Evolutionary conservation across 2,888 invertebrate species (phyloP).

Genomic region (Latrodectus elegans): DNA sequence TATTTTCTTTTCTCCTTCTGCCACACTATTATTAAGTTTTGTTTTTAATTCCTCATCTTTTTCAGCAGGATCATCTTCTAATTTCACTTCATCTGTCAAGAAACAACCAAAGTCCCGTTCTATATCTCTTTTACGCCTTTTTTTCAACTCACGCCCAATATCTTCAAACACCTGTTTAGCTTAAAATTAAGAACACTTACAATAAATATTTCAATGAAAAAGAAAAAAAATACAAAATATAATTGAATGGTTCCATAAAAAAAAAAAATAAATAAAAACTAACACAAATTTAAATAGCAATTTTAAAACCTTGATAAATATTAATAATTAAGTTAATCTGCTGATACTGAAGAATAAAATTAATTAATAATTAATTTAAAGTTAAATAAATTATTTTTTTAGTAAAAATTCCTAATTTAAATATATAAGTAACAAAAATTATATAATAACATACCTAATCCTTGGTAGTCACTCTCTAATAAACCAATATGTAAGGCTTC

Average conservation of each 20-base stretch:
- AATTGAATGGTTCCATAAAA: not conserved
- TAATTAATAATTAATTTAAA: no score
- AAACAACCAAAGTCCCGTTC: constrained; percentile 76
- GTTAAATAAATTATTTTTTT: no score
- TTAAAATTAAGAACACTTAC: constrained; percentile 72
- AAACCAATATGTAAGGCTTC: constrained; percentile 73
- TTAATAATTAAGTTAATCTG: no score
- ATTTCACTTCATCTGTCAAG: constrained; percentile 74
- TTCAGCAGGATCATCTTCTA: constrained; percentile 80
- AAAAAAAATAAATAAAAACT: not conserved
- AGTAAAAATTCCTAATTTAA: not conserved
- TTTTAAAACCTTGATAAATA: no score
- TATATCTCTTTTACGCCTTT: constrained; percentile 80
- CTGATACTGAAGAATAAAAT: no score
- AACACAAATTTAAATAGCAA: not conserved
- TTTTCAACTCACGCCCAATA: constrained; percentile 81
- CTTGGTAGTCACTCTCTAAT: constrained; percentile 21
- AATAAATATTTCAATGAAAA: not conserved
- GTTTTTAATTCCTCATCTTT: constrained; percentile 78
- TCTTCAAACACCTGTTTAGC: constrained; percentile 81
- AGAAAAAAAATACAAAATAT: no score
- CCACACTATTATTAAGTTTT: constrained; percentile 79
- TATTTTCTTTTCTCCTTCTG: constrained; percentile 73
- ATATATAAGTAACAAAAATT: not conserved
- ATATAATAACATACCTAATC: constrained; percentile 7